A percentile compares a stretch with the other conserved stretches of the same genome.
Conservation (phyloP, 2,113 vertebrate genomes). For the Rhynchopsitta pachyrhyncha region DNA sequence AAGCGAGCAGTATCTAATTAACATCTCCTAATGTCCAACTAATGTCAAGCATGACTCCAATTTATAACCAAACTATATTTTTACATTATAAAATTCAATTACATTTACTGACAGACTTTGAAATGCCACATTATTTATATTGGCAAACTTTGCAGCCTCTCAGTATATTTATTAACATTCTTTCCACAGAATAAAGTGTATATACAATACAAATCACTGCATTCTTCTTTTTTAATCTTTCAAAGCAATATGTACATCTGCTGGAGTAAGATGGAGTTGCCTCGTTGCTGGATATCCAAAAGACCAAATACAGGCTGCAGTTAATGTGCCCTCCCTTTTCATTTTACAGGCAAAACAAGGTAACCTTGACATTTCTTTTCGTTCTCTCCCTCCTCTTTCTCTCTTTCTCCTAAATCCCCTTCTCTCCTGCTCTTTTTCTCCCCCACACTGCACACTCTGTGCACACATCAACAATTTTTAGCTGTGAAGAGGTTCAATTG, state of each 20-base stretch:
- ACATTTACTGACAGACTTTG: slow-evolving; percentile 77
- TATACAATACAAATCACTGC: slow-evolving; percentile 75
- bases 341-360: slow-evolving; percentile 65
- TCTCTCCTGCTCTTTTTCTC: slow-evolving; percentile 20
- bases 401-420: slow-evolving; percentile 21
- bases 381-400: background rate
- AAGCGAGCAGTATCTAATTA: slow-evolving; percentile 73
- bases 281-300: slow-evolving; percentile 53
- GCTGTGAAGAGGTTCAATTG: slow-evolving; percentile 81
- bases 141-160: slow-evolving; percentile 71
- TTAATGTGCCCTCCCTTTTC: slow-evolving; percentile 63
- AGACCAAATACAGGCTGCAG: slow-evolving; percentile 46
- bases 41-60: slow-evolving; percentile 73
- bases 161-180: slow-evolving; percentile 76
- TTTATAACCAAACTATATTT: slow-evolving; percentile 76
- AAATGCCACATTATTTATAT: slow-evolving; percentile 79
- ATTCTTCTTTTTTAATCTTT: slow-evolving; percentile 76
- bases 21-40: slow-evolving; percentile 75
- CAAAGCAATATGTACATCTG: slow-evolving; percentile 69
- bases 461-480: slow-evolving; percentile 80
- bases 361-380: slow-evolving; percentile 75
- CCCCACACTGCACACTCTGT: slow-evolving; percentile 36
- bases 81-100: slow-evolving; percentile 80
- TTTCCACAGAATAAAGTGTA: slow-evolving; percentile 70
- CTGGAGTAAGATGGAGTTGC: slow-evolving; percentile 19